Evolutionary conservation across 1,140 invertebrate species (phyloP).

Genomic region (Ladona fulva): DNA sequence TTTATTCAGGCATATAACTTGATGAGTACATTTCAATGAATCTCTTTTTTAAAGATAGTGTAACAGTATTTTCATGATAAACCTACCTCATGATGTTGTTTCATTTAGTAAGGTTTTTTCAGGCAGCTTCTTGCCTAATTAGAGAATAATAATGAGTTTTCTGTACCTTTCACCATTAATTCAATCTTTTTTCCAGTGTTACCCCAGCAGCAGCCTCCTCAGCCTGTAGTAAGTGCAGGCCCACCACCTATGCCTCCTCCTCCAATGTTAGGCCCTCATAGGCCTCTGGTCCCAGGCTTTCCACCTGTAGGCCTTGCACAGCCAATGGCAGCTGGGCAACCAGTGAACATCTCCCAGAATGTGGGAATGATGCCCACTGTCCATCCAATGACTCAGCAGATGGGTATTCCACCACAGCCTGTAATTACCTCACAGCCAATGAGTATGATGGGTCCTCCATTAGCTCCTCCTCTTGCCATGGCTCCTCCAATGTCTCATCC

Average conservation of each 20-base stretch:
- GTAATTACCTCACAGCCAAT: background rate
- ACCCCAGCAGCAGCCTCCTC: background rate
- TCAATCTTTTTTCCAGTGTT: background rate
- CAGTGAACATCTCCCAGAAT: conserved; percentile 13
- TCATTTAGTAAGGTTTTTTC: too few relatives aligned
- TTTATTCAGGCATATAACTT: too few relatives aligned
- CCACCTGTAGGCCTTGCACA: conserved; percentile 22
- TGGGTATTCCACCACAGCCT: conserved; percentile 26
- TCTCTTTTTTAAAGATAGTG: too few relatives aligned
- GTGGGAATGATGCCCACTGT: conserved; percentile 9
- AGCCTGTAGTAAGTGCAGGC: background rate
- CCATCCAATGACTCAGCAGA: conserved; percentile 30
- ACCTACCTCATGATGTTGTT: too few relatives aligned
- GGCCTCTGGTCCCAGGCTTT: conserved; percentile 14
- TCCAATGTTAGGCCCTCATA: conserved; percentile 10
- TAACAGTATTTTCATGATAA: too few relatives aligned
- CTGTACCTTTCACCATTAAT: too few relatives aligned
- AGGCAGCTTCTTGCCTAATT: too few relatives aligned
- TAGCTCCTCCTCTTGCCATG: conserved; percentile 4
- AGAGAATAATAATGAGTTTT: too few relatives aligned
- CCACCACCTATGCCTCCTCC: conserved; percentile 14
- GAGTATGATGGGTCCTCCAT: background rate
- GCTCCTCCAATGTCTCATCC: background rate
- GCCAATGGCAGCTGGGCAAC: conserved; percentile 15
- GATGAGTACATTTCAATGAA: too few relatives aligned